phyloP scores from a whole-genome alignment of 2,797 vertebrate species.

The Lutjanus argentimaculatus region DNA sequence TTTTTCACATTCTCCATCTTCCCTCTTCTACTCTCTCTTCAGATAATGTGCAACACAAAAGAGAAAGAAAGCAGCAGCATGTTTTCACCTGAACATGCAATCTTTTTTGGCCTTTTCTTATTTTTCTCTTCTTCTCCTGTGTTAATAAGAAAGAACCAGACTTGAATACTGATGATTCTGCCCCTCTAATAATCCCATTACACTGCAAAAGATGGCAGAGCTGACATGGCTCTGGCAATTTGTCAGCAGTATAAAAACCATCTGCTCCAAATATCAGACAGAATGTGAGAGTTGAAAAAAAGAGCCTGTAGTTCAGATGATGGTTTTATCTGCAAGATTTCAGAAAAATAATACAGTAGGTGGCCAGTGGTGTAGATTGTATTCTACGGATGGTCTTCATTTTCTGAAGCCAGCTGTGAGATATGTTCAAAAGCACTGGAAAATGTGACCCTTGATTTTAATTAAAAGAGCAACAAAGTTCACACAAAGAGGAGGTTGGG shows the following conservation, averaged over 20 bases:
- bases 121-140: constrained; percentile 3
- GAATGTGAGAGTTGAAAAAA: constrained; percentile 6
- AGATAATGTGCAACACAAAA: background rate
- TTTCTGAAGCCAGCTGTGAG: background rate
- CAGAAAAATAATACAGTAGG: background rate
- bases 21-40: background rate
- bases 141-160: constrained; percentile 33
- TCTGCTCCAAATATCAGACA: constrained; percentile 25
- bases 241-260: constrained; percentile 21
- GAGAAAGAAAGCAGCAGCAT: background rate
- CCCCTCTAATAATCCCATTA: constrained; percentile 38
- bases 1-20: background rate
- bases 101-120: background rate
- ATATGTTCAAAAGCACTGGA: background rate
- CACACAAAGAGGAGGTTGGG: too few species aligned
- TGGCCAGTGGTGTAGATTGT: background rate
- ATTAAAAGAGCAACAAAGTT: too few species aligned
- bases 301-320: background rate
- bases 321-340: background rate
- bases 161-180: constrained; percentile 32
- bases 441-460: background rate
- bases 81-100: background rate
- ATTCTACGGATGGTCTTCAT: background rate
- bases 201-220: constrained; percentile 31
- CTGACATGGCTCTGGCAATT: constrained; percentile 14